Conservation (phyloP, 2,113 vertebrate genomes). For the Gavia stellata region DNA sequence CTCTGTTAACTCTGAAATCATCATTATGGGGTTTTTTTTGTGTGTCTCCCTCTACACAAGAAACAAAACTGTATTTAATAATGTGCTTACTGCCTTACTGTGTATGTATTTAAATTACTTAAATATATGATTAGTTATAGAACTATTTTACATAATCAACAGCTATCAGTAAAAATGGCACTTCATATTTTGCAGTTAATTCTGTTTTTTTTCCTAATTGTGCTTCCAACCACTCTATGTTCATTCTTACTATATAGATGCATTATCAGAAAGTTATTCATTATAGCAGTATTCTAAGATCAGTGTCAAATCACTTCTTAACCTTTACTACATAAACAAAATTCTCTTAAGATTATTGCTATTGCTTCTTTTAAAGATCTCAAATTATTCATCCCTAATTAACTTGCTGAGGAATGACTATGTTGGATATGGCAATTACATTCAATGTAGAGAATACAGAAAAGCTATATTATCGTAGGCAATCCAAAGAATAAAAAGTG, state of each 20-base stretch:
- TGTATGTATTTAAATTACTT: neutral
- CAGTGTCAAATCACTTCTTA: neutral
- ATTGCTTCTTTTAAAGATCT: neutral
- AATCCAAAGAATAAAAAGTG: neutral
- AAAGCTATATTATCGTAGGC: neutral
- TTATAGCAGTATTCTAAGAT: neutral
- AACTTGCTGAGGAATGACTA: neutral
- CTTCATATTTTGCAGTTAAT: neutral
- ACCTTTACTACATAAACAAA: neutral
- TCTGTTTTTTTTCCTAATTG: neutral
- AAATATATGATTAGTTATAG: neutral
- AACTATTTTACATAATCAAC: neutral
- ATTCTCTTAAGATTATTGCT: neutral
- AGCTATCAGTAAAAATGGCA: neutral
- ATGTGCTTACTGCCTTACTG: neutral
- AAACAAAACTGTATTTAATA: neutral
- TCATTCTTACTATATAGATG: neutral
- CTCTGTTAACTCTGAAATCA: neutral
- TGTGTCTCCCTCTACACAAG: neutral
- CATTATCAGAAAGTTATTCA: neutral
- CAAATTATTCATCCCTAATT: neutral
- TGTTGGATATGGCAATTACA: neutral
- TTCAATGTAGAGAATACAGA: neutral
- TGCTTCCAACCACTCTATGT: neutral
- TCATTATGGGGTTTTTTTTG: neutral